Base-by-base conservation (phyloP, 1,140 invertebrate species). In the Pseudomyrmex flavicornis region DNA sequence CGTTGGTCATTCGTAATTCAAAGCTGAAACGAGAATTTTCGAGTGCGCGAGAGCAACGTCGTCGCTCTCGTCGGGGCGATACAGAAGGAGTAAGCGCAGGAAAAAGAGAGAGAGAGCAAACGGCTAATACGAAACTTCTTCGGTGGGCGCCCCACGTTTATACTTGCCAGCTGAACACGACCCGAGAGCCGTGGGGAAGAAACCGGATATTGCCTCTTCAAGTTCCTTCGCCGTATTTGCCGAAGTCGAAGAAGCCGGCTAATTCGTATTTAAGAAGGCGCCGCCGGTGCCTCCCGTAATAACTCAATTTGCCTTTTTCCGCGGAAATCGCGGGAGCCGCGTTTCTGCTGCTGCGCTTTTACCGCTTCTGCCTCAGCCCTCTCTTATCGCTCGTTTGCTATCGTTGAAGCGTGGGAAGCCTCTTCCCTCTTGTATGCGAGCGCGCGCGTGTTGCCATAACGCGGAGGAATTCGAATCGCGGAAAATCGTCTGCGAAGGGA, bases 191-290 rank as follows among this genome's bases (percentile, higher is more conserved):
- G 35, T 35, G 5, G 35, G 35, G 35, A 35, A 35, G n/a, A 35
- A 35, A 72, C 66, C 66, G 76, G 66, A 80, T 72, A 80, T 80
- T 80, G 66, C 66, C 44, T 80, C 54, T 80, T 72, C 76, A 59
- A 80, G 66, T 72, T 59, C 15, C 66, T 59, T 22, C 17, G 54
- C 44, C 46, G 44, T 48, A 50, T 70, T 80, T 61, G 44, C 44
- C 76, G 10, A 13, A 48, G 52, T 46, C 65, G 44, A 72, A 46
- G 22, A 26, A 22, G 54, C 48, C 54, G 52, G n/a, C 44, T 72
- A 59, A 80, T 80, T 61, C 56, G 54, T 80, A 80, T 70, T 68
- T 69, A 58, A 79, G 22, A 22, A 58, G 13, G 15, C 17, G 15
- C 35, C 26, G 48, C 69, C 35, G 15, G 17, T 12, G 26, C 15